Evolutionary conservation across 2,888 invertebrate species (phyloP).

Genomic region (Caenorhabditis virilis): DNA sequence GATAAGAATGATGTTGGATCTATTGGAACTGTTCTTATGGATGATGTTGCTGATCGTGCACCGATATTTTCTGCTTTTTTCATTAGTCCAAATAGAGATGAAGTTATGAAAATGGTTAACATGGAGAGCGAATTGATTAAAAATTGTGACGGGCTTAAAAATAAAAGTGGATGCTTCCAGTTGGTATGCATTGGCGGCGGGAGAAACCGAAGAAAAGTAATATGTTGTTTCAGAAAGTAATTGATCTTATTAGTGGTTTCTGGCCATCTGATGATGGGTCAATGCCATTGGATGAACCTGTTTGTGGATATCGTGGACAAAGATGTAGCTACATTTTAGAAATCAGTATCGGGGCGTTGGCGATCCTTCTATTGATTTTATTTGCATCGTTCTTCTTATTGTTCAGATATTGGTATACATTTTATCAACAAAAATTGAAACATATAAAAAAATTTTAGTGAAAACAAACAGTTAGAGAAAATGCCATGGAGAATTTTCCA

Average conservation of each 20-base stretch:
- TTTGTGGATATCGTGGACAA: slow-evolving; percentile 62
- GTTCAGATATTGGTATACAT: slow-evolving; percentile 13
- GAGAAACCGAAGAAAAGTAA: neutral
- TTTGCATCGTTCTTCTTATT: slow-evolving; percentile 35
- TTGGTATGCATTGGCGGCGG: slow-evolving; percentile 33
- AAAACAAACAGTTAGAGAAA: slow-evolving; percentile 57
- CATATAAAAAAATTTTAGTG: slow-evolving; percentile 43
- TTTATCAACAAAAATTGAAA: neutral
- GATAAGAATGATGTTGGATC: slow-evolving; percentile 39
- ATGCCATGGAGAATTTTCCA: slow-evolving; percentile 65
- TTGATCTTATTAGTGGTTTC: slow-evolving; percentile 63
- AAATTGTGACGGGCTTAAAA: slow-evolving; percentile 64
- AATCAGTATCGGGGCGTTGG: slow-evolving; percentile 50
- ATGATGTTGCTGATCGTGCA: slow-evolving; percentile 65
- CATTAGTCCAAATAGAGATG: slow-evolving; percentile 60
- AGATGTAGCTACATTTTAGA: slow-evolving; percentile 59
- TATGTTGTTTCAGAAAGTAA: slow-evolving; percentile 48
- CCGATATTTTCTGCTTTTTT: slow-evolving; percentile 66
- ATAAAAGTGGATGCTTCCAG: slow-evolving; percentile 61
- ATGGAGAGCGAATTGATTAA: slow-evolving; percentile 57
- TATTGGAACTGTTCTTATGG: slow-evolving; percentile 63
- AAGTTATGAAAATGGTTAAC: slow-evolving; percentile 65
- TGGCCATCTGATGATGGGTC: slow-evolving; percentile 63
- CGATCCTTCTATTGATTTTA: slow-evolving; percentile 38
- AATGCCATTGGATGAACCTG: slow-evolving; percentile 63